Evolutionary conservation across 2,888 invertebrate species (phyloP).

Genomic region (Harpalus rubripes): DNA sequence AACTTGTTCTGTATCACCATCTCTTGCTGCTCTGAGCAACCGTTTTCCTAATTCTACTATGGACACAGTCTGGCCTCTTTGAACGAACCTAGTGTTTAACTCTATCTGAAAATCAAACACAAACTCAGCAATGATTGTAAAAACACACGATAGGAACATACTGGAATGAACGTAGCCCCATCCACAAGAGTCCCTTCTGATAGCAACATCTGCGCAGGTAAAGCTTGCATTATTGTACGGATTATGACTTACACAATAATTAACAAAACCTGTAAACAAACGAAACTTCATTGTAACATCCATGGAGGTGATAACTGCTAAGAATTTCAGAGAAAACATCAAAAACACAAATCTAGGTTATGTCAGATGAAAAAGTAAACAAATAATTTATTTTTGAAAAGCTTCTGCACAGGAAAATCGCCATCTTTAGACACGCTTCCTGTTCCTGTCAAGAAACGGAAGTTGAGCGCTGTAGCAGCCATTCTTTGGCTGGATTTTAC

Average conservation of each 20-base stretch:
- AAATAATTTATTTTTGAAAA: constrained; percentile 66
- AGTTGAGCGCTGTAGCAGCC: constrained; percentile 73
- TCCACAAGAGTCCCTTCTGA: constrained; percentile 74
- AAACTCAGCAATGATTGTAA: not conserved
- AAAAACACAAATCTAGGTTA: constrained; percentile 67
- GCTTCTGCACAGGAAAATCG: constrained; percentile 76
- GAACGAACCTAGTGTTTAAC: constrained; percentile 49
- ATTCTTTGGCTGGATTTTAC: constrained; percentile 68
- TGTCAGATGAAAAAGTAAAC: constrained; percentile 58
- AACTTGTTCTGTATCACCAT: constrained; percentile 88
- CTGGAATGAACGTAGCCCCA: constrained; percentile 77
- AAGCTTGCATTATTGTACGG: constrained; percentile 67
- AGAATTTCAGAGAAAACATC: constrained; percentile 24
- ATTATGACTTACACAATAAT: constrained; percentile 40
- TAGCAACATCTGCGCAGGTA: constrained; percentile 74
- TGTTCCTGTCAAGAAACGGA: constrained; percentile 81
- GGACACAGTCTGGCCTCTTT: constrained; percentile 72
- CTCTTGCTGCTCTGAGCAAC: constrained; percentile 87
- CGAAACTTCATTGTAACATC: constrained; percentile 47
- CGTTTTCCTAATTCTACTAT: constrained; percentile 91
- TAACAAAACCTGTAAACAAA: constrained; percentile 62
- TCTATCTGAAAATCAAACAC: constrained; percentile 43
- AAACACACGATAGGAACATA: constrained; percentile 71
- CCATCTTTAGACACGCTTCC: constrained; percentile 80
- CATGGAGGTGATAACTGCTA: not conserved